These are phyloP conservation scores for Aspidiotus rigidus DNA, from an alignment of 2,888 invertebrate species.

Conservation along the genomic window DNA sequence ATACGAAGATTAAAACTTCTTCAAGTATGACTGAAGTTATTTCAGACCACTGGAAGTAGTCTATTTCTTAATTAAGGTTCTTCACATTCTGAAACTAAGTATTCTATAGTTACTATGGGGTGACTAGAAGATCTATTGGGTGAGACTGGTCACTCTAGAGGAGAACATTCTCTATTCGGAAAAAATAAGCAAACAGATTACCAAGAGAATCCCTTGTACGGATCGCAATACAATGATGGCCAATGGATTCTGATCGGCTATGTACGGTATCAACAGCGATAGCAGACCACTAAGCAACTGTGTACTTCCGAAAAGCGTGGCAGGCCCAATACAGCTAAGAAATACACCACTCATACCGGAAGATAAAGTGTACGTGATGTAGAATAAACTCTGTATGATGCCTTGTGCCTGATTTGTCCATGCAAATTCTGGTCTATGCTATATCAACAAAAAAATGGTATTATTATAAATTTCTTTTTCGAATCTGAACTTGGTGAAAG, in stretches of 20 bases:
- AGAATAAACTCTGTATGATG: slow-evolving; percentile 16
- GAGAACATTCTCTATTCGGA: too few relatives aligned
- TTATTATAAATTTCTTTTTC: too few relatives aligned
- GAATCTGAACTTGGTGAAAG: too few relatives aligned
- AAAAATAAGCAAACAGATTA: too few relatives aligned
- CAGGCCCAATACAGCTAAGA: slow-evolving; percentile 8
- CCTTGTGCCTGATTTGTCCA: slow-evolving; percentile 11
- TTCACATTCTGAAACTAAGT: too few relatives aligned
- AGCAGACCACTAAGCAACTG: slow-evolving; percentile 5
- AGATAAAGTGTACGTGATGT: slow-evolving; percentile 5
- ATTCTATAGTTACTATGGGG: too few relatives aligned
- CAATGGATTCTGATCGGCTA: slow-evolving; percentile 1
- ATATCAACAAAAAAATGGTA: neutral
- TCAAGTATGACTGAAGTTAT: too few relatives aligned
- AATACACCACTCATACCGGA: slow-evolving; percentile 13
- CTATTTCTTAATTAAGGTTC: too few relatives aligned
- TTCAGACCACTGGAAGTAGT: too few relatives aligned
- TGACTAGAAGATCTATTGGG: too few relatives aligned
- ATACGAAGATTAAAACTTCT: too few relatives aligned
- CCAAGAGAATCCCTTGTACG: slow-evolving; percentile 1
- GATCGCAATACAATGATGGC: neutral
- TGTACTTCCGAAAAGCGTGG: slow-evolving; percentile 3
- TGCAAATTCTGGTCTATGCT: slow-evolving; percentile 14
- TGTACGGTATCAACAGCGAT: slow-evolving; percentile 7
- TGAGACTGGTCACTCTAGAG: too few relatives aligned